Conservation (phyloP, 2,888 invertebrate genomes). For the Xestobium rufovillosum region DNA sequence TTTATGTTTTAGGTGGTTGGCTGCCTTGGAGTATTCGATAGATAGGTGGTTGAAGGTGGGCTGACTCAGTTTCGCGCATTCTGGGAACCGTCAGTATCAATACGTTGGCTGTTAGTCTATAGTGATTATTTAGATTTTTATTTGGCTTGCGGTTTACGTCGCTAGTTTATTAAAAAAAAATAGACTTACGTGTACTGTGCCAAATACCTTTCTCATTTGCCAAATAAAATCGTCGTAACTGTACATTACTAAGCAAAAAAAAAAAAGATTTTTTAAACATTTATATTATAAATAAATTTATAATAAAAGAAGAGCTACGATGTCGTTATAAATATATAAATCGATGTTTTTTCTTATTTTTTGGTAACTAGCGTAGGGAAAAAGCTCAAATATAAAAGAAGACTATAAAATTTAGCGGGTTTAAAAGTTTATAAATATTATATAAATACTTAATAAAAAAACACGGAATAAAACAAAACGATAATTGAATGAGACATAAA, state of each 20-base stretch:
- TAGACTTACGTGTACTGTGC: no score
- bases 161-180: no score
- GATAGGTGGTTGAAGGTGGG: slow-evolving; percentile 74
- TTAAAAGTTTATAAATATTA: no score
- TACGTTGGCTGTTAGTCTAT: neutral
- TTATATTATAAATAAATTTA: neutral
- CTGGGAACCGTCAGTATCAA: neutral
- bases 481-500: neutral
- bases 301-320: neutral
- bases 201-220: no score
- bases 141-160: no score
- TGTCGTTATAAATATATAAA: no score
- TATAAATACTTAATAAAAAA: slow-evolving; percentile 1
- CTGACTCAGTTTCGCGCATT: neutral
- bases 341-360: slow-evolving; percentile 1
- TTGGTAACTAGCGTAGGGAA: neutral
- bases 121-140: no score
- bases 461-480: neutral
- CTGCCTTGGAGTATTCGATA: slow-evolving; percentile 89
- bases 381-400: neutral
- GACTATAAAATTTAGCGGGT: neutral
- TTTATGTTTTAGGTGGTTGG: slow-evolving; percentile 71
- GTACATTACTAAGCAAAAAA: neutral
- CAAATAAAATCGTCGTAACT: no score
- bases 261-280: neutral